Percentiles rank a stretch among this genome's conserved stretches.
phyloP scores from a whole-genome alignment of 2,888 invertebrate genomes.

The Cyaniris semiargus region DNA sequence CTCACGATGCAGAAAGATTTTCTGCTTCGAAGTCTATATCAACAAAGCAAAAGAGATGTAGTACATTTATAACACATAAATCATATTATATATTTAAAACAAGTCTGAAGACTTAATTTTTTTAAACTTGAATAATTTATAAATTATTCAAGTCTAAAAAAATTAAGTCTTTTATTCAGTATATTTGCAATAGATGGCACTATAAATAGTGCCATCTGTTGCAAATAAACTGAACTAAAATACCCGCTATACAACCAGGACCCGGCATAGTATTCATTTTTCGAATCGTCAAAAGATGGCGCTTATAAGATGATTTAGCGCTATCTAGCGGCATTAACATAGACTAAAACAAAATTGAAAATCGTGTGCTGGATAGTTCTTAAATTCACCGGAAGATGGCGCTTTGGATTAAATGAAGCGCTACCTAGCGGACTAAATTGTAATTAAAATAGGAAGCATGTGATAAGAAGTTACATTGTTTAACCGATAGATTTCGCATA shows the following conservation, averaged over 20 bases:
- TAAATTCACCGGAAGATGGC: background rate
- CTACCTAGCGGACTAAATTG: background rate
- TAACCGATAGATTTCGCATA: background rate
- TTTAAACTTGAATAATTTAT: too few species aligned
- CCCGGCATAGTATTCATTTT: background rate
- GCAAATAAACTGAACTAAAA: background rate
- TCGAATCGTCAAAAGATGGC: background rate
- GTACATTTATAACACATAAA: too few species aligned
- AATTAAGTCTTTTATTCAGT: too few species aligned
- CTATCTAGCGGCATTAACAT: background rate
- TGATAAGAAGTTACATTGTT: background rate
- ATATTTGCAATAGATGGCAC: too few species aligned
- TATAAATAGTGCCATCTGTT: background rate
- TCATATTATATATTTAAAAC: too few species aligned
- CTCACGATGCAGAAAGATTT: too few species aligned
- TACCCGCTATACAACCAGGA: too few species aligned
- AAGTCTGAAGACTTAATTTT: too few species aligned
- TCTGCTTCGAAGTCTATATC: too few species aligned
- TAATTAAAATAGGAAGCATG: background rate
- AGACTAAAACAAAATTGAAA: background rate
- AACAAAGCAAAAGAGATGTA: too few species aligned
- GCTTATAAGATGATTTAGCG: background rate
- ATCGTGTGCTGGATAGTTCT: background rate
- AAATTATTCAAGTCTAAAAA: too few species aligned
- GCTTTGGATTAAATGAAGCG: background rate